phyloP scores from a whole-genome alignment of 2,113 vertebrate species.

The Pseudopipra pipra region DNA sequence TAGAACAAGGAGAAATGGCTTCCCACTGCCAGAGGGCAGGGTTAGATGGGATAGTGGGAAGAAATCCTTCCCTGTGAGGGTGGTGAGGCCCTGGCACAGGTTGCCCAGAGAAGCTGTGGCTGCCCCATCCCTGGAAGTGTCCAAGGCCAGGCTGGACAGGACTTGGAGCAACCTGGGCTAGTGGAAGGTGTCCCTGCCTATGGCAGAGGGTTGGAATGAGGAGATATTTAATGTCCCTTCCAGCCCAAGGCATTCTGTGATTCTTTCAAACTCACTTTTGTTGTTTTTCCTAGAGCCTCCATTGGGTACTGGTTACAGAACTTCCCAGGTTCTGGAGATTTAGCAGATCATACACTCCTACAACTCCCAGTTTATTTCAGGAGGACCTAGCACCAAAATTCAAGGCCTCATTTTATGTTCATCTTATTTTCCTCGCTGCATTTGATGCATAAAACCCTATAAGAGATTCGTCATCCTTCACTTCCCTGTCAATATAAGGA shows the following conservation, averaged over 20 bases:
- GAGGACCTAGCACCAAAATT: not conserved
- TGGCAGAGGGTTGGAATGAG: fast-evolving
- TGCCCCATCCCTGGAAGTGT: not conserved
- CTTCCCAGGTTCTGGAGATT: fast-evolving
- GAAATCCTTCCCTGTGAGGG: fast-evolving
- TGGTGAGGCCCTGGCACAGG: not conserved
- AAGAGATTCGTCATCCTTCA: not conserved
- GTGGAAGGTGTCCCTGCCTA: not conserved
- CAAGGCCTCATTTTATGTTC: not conserved
- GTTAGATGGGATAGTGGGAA: fast-evolving
- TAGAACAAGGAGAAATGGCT: not conserved
- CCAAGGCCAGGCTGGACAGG: not conserved
- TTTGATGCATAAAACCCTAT: not conserved
- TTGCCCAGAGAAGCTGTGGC: not conserved
- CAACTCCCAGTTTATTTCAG: not conserved
- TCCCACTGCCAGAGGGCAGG: not conserved
- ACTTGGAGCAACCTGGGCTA: fast-evolving
- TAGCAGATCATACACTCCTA: not conserved
- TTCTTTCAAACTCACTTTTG: not conserved
- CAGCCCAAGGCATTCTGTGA: not conserved
- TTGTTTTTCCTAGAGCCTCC: not conserved
- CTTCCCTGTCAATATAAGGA: not conserved
- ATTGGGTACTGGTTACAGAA: too few species aligned
- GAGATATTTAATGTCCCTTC: not conserved
- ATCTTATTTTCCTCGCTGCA: not conserved